Conservation (phyloP, 1,140 invertebrate species). For the Homarus americanus region DNA sequence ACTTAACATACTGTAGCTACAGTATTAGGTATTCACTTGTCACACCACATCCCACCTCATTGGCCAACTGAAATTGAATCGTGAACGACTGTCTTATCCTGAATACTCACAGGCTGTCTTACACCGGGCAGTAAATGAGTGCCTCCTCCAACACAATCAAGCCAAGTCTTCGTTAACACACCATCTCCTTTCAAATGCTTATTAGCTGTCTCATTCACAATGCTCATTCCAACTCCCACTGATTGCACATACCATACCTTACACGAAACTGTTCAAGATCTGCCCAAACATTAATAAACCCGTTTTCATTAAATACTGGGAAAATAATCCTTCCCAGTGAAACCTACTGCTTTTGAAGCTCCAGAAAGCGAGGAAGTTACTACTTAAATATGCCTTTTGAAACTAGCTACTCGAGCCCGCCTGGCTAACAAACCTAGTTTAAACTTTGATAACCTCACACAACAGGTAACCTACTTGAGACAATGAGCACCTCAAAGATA, state of each 20-base stretch:
- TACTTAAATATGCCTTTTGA: too few relatives aligned
- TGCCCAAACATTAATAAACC: too few relatives aligned
- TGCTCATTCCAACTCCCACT: not conserved
- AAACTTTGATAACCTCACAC: too few relatives aligned
- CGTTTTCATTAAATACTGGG: too few relatives aligned
- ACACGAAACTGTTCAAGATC: not conserved
- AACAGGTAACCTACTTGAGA: too few relatives aligned
- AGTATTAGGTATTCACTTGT: not conserved
- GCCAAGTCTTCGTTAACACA: not conserved
- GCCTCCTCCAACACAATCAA: not conserved
- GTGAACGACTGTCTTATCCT: not conserved
- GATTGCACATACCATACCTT: not conserved
- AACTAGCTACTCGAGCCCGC: too few relatives aligned
- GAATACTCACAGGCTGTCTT: conserved; percentile 8
- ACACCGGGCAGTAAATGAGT: not conserved
- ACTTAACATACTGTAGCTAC: too few relatives aligned
- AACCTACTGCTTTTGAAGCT: too few relatives aligned
- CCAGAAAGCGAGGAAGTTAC: too few relatives aligned
- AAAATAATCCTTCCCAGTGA: too few relatives aligned
- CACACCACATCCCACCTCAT: not conserved
- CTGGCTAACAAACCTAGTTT: too few relatives aligned
- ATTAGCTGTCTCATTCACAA: conserved; percentile 1
- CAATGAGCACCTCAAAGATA: too few relatives aligned
- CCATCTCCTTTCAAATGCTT: conserved; percentile 15
- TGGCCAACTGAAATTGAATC: not conserved